Evolutionary conservation across 2,888 invertebrate species (phyloP).

Genomic region (Torymus aiolomorphi): DNA sequence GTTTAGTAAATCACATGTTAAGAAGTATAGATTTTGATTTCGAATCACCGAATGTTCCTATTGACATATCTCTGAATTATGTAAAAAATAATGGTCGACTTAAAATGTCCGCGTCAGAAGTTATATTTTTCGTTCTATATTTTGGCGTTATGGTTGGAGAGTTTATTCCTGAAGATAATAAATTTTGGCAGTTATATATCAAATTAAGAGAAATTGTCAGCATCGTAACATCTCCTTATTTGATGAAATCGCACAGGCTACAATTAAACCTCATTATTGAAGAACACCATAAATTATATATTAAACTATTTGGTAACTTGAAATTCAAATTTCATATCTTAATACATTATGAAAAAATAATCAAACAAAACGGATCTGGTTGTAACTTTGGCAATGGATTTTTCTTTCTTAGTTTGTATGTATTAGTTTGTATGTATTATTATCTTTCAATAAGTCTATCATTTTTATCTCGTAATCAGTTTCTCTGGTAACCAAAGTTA

Average conservation of each 20-base stretch:
- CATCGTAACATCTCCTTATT: conserved; percentile 50
- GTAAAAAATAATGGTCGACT: conserved; percentile 23
- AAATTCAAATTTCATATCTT: conserved; percentile 50
- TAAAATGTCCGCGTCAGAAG: conserved; percentile 28
- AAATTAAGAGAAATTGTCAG: conserved; percentile 46
- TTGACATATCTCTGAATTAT: conserved; percentile 15
- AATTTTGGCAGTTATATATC: conserved; percentile 49
- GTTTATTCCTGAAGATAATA: conserved; percentile 15
- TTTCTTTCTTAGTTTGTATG: no score
- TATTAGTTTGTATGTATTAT: no score
- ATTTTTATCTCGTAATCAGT: no score
- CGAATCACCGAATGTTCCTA: conserved; percentile 8
- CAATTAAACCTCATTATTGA: conserved; percentile 29
- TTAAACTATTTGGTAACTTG: conserved; percentile 39
- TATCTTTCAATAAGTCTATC: no score
- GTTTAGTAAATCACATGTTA: neutral
- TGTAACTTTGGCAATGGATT: no score
- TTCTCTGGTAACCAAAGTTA: no score
- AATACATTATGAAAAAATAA: conserved; percentile 43
- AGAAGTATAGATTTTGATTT: conserved; percentile 15
- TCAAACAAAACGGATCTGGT: conserved; percentile 43
- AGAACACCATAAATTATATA: conserved; percentile 40
- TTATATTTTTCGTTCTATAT: conserved; percentile 44
- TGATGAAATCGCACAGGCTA: conserved; percentile 26
- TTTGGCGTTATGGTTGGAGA: conserved; percentile 48